Evolutionary conservation across 2,113 vertebrate species (phyloP), one percentile per base, ranked within the genome.

Genomic region (Nannospalax galili): DNA sequence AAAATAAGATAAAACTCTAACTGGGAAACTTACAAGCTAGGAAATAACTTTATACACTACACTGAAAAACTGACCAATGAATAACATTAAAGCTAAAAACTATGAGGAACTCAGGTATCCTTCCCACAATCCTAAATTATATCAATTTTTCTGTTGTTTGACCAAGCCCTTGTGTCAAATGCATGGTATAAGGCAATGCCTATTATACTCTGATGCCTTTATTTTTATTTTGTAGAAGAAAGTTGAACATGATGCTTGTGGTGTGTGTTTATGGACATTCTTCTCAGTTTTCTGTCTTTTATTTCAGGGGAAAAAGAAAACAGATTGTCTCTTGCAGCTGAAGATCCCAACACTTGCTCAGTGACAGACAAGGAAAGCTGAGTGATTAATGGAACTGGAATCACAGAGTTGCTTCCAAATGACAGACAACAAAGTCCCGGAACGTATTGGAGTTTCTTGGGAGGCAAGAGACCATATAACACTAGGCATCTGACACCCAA

Each of bases 151-250:
- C 45, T 82, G 22, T 70, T 73, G n/a, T 86, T 37, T 87, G 19
- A 72, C 5, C 42, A 94, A 84, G 15, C 64, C 64, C 0, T 37
- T 37, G 2, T 64, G 15, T 94, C 28, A 94, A 84, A 28, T 69
- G 19, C 40, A 40, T 37, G 78, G n/a, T 69, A 1, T 84, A 62
- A 74, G 37, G 82, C 22, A 91, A 48, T 0, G 35, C 89, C 90
- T 58, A 45, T 7, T 69, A 14, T 35, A 40, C 30, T 0, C 42
- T 73, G 24, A 19, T 52, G 64, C 94, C 26, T 75, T 90, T 86
- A 60, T 87, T 7, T 96, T 91, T 72, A n/a, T 58, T 84, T 85
- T 85, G 30, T 48, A 89, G n/a, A 85, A 88, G 1, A 92, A 91
- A 91, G 5, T 8, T 22, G 28, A 86, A 48, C 8, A 42, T 74